Evolutionary conservation across 2,797 vertebrate genomes (phyloP).

Genomic region (Ataeniobius toweri): DNA sequence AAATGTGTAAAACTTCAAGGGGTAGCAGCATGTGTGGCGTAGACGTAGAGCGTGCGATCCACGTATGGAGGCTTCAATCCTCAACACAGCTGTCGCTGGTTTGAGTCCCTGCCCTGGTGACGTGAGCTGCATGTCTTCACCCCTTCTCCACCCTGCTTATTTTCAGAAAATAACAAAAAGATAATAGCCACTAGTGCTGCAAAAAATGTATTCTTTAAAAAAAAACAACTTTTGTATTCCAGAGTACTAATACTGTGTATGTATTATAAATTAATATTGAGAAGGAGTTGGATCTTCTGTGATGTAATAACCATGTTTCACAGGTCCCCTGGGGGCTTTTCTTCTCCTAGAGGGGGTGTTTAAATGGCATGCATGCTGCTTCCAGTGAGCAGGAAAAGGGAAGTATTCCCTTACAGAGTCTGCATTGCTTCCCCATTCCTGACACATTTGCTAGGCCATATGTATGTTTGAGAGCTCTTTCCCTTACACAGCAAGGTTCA

Average conservation of each 20-base stretch:
- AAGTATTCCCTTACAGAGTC: slow-evolving; percentile 56
- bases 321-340: not conserved
- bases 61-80: too few species aligned
- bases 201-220: too few species aligned
- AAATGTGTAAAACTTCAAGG: not conserved
- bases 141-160: too few species aligned
- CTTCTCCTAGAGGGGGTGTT: slow-evolving; percentile 1
- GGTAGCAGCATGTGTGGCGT: too few species aligned
- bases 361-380: slow-evolving; percentile 6
- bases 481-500: not conserved
- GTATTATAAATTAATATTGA: slow-evolving; percentile 19
- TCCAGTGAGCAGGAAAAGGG: slow-evolving; percentile 63
- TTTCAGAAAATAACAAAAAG: too few species aligned
- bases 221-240: not conserved
- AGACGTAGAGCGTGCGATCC: too few species aligned
- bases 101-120: too few species aligned
- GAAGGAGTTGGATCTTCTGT: slow-evolving; percentile 48
- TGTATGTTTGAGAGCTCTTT: not conserved
- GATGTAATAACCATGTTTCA: slow-evolving; percentile 6
- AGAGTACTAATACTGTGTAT: not conserved
- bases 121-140: too few species aligned
- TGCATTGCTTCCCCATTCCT: slow-evolving; percentile 75
- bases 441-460: slow-evolving; percentile 10
- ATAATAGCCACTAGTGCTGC: too few species aligned
- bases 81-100: too few species aligned